A percentile compares a stretch with the other conserved stretches of the same genome.
phyloP scores from a whole-genome alignment of 2,113 vertebrate species.

The Carassius carassius region DNA sequence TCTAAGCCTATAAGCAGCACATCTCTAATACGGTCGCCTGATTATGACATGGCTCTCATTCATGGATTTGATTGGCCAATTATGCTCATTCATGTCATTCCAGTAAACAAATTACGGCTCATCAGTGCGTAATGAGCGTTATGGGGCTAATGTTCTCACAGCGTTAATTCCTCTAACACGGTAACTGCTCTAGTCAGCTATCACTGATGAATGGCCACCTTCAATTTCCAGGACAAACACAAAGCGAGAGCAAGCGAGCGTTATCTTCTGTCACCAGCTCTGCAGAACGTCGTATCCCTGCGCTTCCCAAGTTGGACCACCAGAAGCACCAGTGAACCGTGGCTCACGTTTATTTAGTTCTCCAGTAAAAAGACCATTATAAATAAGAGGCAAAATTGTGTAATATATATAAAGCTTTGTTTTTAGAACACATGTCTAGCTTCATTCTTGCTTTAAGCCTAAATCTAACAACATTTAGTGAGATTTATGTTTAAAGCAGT shows the following conservation, averaged over 20 bases:
- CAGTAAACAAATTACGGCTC: conserved; percentile 52
- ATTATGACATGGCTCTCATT: conserved; percentile 46
- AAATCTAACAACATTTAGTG: not conserved
- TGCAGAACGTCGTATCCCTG: not conserved
- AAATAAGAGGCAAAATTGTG: not conserved
- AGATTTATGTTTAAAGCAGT: not conserved
- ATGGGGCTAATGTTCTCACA: conserved; percentile 41
- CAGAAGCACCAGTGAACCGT: not conserved
- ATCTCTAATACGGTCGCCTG: conserved; percentile 19
- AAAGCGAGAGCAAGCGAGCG: not conserved
- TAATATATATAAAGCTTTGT: not conserved
- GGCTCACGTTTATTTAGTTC: not conserved
- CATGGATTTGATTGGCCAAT: conserved; percentile 49
- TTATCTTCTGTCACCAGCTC: conserved; percentile 29
- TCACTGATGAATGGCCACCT: conserved; percentile 27
- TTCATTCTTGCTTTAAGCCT: not conserved
- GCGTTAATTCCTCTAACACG: conserved; percentile 35
- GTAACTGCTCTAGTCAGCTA: conserved; percentile 6
- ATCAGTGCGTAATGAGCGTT: conserved; percentile 42
- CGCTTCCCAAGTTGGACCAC: not conserved
- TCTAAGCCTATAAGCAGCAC: not conserved
- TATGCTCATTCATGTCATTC: conserved; percentile 46
- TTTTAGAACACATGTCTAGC: not conserved
- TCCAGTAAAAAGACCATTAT: not conserved
- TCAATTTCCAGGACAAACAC: conserved; percentile 43